Conservation (phyloP, 2,797 vertebrate genomes). For the Anas capensis region DNA sequence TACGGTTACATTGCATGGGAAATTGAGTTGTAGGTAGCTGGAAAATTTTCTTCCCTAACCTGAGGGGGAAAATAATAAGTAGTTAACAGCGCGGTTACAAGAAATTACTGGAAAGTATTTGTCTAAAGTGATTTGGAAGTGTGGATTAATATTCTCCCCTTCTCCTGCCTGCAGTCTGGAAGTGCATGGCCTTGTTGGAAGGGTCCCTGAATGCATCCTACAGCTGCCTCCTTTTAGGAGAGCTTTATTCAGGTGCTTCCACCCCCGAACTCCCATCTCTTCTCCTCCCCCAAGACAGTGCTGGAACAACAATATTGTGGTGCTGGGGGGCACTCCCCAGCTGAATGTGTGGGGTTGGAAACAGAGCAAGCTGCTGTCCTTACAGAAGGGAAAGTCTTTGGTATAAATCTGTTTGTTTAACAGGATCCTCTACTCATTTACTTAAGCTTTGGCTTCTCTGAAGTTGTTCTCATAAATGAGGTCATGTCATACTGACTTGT, state of each 20-base stretch:
- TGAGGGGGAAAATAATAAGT: not conserved
- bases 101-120: not conserved
- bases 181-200: not conserved
- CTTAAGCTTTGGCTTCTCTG: not conserved
- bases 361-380: not conserved
- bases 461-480: slow-evolving; percentile 12
- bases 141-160: not conserved
- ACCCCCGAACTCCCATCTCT: not conserved
- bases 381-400: not conserved
- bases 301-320: not conserved
- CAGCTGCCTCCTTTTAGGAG: not conserved
- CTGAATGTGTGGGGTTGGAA: slow-evolving; percentile 7
- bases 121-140: not conserved
- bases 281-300: not conserved
- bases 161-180: not conserved
- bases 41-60: slow-evolving; percentile 1
- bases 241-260: slow-evolving; percentile 16
- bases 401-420: not conserved
- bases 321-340: slow-evolving; percentile 11
- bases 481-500: not conserved
- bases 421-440: not conserved
- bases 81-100: not conserved
- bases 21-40: not conserved
- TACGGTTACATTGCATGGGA: not conserved
- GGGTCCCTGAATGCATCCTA: not conserved